These are phyloP conservation scores for Myotis brandtii DNA, from an alignment of 2,113 vertebrate genomes.

Conservation along the genomic window DNA sequence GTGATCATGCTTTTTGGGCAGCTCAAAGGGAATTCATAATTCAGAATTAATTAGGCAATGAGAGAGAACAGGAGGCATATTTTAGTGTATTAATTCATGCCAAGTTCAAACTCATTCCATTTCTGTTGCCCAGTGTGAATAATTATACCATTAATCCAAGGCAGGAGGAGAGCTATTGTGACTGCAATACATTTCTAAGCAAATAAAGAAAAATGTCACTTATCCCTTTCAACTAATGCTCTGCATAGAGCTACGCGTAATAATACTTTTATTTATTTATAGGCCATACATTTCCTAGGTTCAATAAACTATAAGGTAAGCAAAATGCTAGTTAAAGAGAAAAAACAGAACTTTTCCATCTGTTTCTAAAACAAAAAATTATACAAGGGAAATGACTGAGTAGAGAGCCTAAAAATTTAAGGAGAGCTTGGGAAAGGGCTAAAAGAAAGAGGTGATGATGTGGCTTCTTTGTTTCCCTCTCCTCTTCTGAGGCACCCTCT, in stretches of 20 bases:
- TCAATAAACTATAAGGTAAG: slow-evolving; percentile 46
- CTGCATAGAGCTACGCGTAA: slow-evolving; percentile 44
- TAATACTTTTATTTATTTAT: slow-evolving; percentile 72
- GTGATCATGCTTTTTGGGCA: slow-evolving; percentile 62
- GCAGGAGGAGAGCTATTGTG: slow-evolving; percentile 62
- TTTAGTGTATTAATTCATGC: slow-evolving; percentile 75
- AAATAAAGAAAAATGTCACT: slow-evolving; percentile 73
- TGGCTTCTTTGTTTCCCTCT: background rate
- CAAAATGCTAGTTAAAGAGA: slow-evolving; percentile 50
- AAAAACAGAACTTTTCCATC: background rate
- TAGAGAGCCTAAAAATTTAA: slow-evolving; percentile 11
- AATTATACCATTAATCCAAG: slow-evolving; percentile 78
- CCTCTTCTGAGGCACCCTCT: background rate
- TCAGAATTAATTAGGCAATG: slow-evolving; percentile 80
- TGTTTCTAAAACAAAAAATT: slow-evolving; percentile 55
- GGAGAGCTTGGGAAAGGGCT: background rate
- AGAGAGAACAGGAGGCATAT: slow-evolving; percentile 72
- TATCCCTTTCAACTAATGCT: slow-evolving; percentile 46
- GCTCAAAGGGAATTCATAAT: slow-evolving; percentile 74
- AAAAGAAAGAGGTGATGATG: background rate
- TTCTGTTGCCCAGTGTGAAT: slow-evolving; percentile 70
- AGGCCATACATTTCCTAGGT: slow-evolving; percentile 10
- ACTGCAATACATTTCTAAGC: slow-evolving; percentile 61
- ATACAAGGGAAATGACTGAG: background rate
- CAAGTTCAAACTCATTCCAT: slow-evolving; percentile 74